Evolutionary conservation across 2,888 invertebrate genomes (phyloP), one percentile per base, ranked within the genome.

Genomic region (Eristalinus sepulchralis): DNA sequence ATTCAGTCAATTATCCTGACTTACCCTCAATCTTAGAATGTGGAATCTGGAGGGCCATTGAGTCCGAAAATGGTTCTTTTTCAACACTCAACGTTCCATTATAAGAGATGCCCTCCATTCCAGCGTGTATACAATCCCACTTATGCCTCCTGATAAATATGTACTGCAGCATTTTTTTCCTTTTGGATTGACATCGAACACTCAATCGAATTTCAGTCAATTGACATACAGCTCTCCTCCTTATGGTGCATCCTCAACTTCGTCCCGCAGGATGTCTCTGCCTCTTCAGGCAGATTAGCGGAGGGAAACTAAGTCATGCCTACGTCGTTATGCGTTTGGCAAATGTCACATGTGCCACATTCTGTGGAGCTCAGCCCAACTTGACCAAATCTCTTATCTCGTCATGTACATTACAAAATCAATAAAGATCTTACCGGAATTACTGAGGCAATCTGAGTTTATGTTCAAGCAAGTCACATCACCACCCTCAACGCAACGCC

Each of bases 401-500:
- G 17, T n/a, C 8, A 47, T 47, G 47, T 47, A 47, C 47, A 34
- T 57, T n/a, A 53, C 39, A 36, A 73, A 84, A 80, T 79, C 79
- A 75, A 83, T 71, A 83, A 75, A 70, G 53, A 66, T 79, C 39
- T 47, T 73, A 78, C 64, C 66, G 47, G 60, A 79, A 72, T 80
- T 66, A 79, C 66, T 60, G 24, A 70, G 59, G 34, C 71, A 80
- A 80, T 80, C 76, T 80, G 62, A 53, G 33, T 68, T 78, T 73
- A 60, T 79, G 47, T 62, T 66, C 60, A n/a, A 24, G 55, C 66
- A 68, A 66, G 22, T 36, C 34, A 63, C 71, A 60, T 36, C 55
- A 33, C 55, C 10, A 27, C 27, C 57, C 63, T 24, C 34, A 55
- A 4, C 39, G 5, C 39, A n/a, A 5, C 27, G 27, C 27, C 31